Conservation (phyloP, 2,113 vertebrate species). For the Greenwoodochromis staneri region DNA sequence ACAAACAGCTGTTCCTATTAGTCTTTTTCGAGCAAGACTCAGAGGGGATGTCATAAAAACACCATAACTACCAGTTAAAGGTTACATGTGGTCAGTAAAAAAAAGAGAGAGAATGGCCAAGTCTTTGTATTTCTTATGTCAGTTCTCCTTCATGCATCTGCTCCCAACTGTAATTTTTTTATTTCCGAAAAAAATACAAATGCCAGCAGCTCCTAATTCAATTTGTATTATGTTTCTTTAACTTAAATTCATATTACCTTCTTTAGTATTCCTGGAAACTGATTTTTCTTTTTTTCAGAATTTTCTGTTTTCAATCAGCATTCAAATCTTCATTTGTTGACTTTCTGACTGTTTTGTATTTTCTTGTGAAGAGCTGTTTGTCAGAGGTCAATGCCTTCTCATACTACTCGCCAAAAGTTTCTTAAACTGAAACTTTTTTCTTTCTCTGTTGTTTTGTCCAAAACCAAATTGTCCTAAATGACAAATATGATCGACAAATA, state of each 20-base stretch:
- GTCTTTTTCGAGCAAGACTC: neutral
- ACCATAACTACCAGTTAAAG: neutral
- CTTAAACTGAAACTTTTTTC: neutral
- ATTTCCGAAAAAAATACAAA: neutral
- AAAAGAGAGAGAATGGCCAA: neutral
- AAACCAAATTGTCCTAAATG: neutral
- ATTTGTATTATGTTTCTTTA: neutral
- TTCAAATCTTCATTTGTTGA: neutral
- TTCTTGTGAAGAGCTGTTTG: neutral
- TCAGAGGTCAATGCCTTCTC: neutral
- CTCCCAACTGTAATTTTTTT: neutral
- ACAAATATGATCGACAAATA: neutral
- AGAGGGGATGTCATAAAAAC: constrained; percentile 29
- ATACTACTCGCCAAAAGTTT: neutral
- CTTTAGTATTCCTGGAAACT: neutral
- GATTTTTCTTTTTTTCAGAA: neutral
- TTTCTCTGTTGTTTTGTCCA: neutral
- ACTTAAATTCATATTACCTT: neutral
- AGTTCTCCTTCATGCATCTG: neutral
- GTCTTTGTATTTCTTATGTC: neutral
- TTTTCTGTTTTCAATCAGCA: neutral
- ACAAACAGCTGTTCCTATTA: neutral
- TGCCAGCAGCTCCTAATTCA: neutral
- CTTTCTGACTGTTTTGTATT: neutral
- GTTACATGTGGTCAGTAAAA: neutral